Evolutionary conservation across 2,888 invertebrate species (phyloP).

Genomic region (Sphaerophoria taeniata): DNA sequence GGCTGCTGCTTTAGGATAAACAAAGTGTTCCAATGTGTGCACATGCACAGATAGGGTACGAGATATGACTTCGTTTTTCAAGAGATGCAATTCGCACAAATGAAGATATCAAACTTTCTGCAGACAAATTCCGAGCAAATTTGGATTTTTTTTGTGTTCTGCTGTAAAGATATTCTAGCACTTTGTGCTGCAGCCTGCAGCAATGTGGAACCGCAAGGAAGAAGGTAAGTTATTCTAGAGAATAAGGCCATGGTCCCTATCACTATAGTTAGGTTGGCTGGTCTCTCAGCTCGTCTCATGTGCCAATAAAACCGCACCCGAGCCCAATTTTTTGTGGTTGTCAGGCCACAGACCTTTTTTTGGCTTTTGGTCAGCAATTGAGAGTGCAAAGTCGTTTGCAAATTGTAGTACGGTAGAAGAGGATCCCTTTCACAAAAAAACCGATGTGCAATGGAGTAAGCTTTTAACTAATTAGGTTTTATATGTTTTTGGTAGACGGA

Average conservation of each 20-base stretch:
- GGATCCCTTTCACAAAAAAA: conserved; percentile 1
- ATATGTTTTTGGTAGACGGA: conserved; percentile 35
- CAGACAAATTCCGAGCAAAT: conserved; percentile 70
- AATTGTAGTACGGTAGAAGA: conserved; percentile 54
- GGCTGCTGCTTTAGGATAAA: conserved; percentile 66
- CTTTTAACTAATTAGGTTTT: conserved; percentile 73
- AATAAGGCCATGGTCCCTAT: background rate
- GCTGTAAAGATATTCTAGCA: conserved; percentile 24
- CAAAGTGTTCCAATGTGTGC: conserved; percentile 70
- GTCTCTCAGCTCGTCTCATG: conserved; percentile 14
- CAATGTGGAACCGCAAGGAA: conserved; percentile 32
- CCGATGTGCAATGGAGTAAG: conserved; percentile 59
- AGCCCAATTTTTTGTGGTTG: conserved; percentile 58
- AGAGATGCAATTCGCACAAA: conserved; percentile 69
- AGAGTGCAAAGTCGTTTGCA: conserved; percentile 68
- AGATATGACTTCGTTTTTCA: conserved; percentile 24
- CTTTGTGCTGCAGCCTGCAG: conserved; percentile 38
- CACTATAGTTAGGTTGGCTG: conserved; percentile 16
- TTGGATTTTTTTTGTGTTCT: conserved; percentile 34
- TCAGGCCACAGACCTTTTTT: conserved; percentile 64
- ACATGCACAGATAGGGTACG: conserved; percentile 50
- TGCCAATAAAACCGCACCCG: conserved; percentile 70
- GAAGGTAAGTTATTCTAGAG: background rate
- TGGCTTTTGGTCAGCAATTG: conserved; percentile 71
- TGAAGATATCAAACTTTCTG: conserved; percentile 74